A percentile compares a stretch with the other conserved stretches of the same genome.
phyloP scores from a whole-genome alignment of 2,888 invertebrate genomes.

The Cheilosia vulpina region DNA sequence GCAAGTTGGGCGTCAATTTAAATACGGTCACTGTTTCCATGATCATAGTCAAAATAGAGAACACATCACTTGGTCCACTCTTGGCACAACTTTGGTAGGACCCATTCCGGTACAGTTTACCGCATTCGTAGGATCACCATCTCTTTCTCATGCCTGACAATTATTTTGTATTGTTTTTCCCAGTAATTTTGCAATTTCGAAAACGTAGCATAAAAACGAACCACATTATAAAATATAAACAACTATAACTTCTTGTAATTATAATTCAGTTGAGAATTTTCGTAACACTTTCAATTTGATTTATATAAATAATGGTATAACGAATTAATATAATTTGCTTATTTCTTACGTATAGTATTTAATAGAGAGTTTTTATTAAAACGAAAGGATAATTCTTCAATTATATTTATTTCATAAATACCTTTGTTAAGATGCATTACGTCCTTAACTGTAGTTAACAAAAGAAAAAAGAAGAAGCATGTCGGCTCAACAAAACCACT shows the following conservation, averaged over 20 bases:
- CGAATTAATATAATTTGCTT: slow-evolving; percentile 48
- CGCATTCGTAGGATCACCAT: background rate
- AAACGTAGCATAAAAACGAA: slow-evolving; percentile 23
- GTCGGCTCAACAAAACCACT: slow-evolving; percentile 41
- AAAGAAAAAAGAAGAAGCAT: slow-evolving; percentile 1
- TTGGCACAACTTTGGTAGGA: too few relatives aligned
- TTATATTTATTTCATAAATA: slow-evolving; percentile 72
- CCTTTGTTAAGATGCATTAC: slow-evolving; percentile 65
- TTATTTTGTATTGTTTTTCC: background rate
- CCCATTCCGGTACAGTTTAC: background rate
- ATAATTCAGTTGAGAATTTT: slow-evolving; percentile 34
- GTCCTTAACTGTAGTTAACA: slow-evolving; percentile 57
- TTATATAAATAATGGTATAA: slow-evolving; percentile 41
- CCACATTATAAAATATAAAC: slow-evolving; percentile 15
- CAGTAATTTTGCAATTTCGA: slow-evolving; percentile 30
- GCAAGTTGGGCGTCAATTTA: too few relatives aligned
- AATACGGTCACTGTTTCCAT: too few relatives aligned
- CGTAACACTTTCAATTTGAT: slow-evolving; percentile 18
- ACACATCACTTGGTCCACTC: too few relatives aligned
- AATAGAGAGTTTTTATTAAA: slow-evolving; percentile 21
- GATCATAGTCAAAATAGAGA: too few relatives aligned
- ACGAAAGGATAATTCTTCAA: slow-evolving; percentile 64
- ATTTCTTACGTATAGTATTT: slow-evolving; percentile 64
- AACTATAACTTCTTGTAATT: slow-evolving; percentile 35
- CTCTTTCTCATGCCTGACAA: background rate